Evolutionary conservation across 2,113 vertebrate genomes (phyloP), one percentile per base, ranked within the genome.

Genomic region (Todiramphus chloris): DNA sequence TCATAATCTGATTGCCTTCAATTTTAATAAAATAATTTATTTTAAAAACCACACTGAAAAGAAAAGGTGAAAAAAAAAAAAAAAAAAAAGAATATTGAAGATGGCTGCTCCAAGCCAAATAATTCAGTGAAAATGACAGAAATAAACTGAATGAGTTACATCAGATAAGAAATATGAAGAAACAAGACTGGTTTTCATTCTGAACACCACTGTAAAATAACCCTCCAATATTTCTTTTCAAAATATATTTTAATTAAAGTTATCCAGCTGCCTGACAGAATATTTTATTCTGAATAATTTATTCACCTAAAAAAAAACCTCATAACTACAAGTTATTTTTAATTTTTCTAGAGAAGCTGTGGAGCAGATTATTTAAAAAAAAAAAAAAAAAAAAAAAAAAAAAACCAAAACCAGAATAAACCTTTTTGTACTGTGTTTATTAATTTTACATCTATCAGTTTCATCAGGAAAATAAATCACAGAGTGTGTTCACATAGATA

Each of bases 71-170:
- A 2, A 18, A 0, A 1, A 1, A 16, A 20, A 75, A 41, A 30
- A 50, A 2, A 2, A 25, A 28, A 76, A 48, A n/a, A 44, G 2
- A 75, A 72, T 21, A 77, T 16, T 94, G 35, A 24, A 48, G 23
- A 76, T 84, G 13, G 4, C 55, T 76, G 39, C 76, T 97, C 44
- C 20, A 90, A 96, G 91, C 39, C 72, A 97, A 96, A 95, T 87
- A 97, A 97, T 94, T 96, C 90, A 97, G 97, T 97, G 94, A 97
- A 95, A 91, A 75, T 91, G 82, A 83, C 58, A 55, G 76, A 81
- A 97, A 37, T 83, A 46, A 93, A 83, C 9, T 56, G 59, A 84
- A 89, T 53, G 6, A 35, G 23, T 63, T 64, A 39, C 27, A 39
- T 46, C 18, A 87, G 60, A 83, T 23, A 56, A 92, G 20, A 84